Base-by-base conservation (phyloP, 2,888 invertebrate genomes). In the Glomeris marginata region DNA sequence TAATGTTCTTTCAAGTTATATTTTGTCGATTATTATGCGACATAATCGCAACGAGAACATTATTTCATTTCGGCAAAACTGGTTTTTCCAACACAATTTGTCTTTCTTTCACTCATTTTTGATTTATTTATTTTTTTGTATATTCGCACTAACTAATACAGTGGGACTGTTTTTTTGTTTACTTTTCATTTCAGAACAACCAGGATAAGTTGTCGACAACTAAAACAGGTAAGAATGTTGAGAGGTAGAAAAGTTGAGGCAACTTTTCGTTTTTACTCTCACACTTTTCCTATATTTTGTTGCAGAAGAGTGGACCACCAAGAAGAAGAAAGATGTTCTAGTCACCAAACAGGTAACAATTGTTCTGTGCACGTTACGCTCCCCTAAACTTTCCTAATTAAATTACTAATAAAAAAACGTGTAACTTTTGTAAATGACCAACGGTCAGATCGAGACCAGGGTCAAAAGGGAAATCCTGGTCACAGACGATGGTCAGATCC, bases 231-330 rank as follows among this genome's bases (percentile, higher is more conserved):
- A 44, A 34, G 33, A 33, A 5, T 2, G 28, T 8, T 10, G 4
- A 41, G 41, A 3, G 41, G 18, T 8, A 22, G 41, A 18, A 16
- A 18, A 10, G 20, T 41, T 21, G 16, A 41, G 8, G 16, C 5
- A 41, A 41, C 5, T 41, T 42, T 4, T n/a, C 42, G 42, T 10
- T 42, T 18, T 16, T 28, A 3, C 28, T 4, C 21, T n/a, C 42
- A 20, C 42, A 20, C n/a, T 42, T 16, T 18, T 2, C 4, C 21
- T 18, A 21, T 47, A 34, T 42, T 21, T 43, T 51, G 57, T 74
- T 74, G 51, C 76, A 88, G 88, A 90, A 73, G 88, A 88, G 81
- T 86, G 86, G 85, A 79, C 87, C 68, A 87, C 85, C 61, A 81
- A 84, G 65, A 85, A 85, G 71, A 86, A 84, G 69, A 84, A 83